A percentile compares a stretch with the other conserved stretches of the same genome.
Evolutionary conservation across 1,140 invertebrate genomes (phyloP).

Genomic region (Drosophila sp.): DNA sequence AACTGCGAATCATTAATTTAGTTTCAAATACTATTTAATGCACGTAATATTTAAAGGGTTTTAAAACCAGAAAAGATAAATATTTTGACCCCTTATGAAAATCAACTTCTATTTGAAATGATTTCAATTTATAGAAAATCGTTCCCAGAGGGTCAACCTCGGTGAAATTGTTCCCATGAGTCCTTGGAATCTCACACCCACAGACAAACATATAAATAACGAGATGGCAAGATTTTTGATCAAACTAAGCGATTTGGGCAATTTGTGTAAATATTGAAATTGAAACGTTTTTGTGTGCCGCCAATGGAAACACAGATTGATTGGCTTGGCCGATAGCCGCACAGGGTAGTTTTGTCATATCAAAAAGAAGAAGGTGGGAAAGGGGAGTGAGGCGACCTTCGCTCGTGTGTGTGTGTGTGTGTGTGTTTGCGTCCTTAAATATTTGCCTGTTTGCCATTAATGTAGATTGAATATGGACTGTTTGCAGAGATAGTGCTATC

Average conservation of each 20-base stretch:
- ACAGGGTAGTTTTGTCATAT: conserved; percentile 41
- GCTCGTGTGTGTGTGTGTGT: conserved; percentile 1
- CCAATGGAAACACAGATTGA: conserved; percentile 57
- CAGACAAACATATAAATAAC: conserved; percentile 30
- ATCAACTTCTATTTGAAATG: neutral
- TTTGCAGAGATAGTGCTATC: conserved; percentile 35
- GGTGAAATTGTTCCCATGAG: conserved; percentile 56
- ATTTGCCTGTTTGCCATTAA: conserved; percentile 47
- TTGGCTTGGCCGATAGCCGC: conserved; percentile 73
- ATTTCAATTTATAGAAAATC: neutral
- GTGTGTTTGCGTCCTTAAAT: conserved; percentile 24
- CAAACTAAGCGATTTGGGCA: conserved; percentile 64
- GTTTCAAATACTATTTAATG: no score
- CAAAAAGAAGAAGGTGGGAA: conserved; percentile 1
- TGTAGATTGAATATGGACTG: conserved; percentile 44
- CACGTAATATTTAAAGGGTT: no score
- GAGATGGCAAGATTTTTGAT: conserved; percentile 63
- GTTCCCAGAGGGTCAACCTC: neutral
- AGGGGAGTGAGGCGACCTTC: conserved; percentile 13
- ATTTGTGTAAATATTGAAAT: conserved; percentile 82
- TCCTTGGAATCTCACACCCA: conserved; percentile 26
- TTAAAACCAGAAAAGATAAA: no score
- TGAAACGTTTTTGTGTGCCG: conserved; percentile 60
- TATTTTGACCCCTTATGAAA: no score
- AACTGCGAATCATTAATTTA: no score